Conservation (phyloP, 2,888 invertebrate species). For the Phrixothrix hirtus region DNA sequence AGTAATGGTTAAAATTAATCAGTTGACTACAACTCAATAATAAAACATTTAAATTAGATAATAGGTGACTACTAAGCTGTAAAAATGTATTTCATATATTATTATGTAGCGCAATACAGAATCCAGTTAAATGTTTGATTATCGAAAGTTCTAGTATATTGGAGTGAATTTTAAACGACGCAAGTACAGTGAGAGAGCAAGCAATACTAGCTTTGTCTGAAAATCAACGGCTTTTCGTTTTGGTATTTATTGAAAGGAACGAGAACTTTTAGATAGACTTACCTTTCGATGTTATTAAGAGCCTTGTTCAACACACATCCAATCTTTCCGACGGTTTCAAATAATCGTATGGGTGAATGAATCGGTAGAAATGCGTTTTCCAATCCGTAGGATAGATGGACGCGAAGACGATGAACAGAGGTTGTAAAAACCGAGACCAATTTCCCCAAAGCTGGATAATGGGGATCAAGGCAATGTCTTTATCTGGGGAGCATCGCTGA, state of each 20-base stretch:
- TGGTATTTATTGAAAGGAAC: slow-evolving; percentile 21
- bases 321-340: slow-evolving; percentile 30
- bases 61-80: too few relatives aligned
- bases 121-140: too few relatives aligned
- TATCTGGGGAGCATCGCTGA: slow-evolving; percentile 44
- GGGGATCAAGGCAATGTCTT: slow-evolving; percentile 47
- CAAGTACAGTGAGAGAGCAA: too few relatives aligned
- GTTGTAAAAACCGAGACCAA: slow-evolving; percentile 41
- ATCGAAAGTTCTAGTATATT: too few relatives aligned
- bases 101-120: too few relatives aligned
- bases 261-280: slow-evolving; percentile 24
- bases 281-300: slow-evolving; percentile 29
- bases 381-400: slow-evolving; percentile 28
- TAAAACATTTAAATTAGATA: too few relatives aligned
- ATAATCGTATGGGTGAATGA: slow-evolving; percentile 34
- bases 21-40: too few relatives aligned
- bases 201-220: not conserved
- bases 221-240: not conserved
- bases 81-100: too few relatives aligned
- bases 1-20: too few relatives aligned
- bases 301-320: slow-evolving; percentile 26
- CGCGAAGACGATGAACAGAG: slow-evolving; percentile 29
- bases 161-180: too few relatives aligned
- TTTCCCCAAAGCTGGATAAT: slow-evolving; percentile 48
- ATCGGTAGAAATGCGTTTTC: slow-evolving; percentile 33